Base-by-base conservation (phyloP, 2,888 invertebrate species). In the Blomia tropicalis region DNA sequence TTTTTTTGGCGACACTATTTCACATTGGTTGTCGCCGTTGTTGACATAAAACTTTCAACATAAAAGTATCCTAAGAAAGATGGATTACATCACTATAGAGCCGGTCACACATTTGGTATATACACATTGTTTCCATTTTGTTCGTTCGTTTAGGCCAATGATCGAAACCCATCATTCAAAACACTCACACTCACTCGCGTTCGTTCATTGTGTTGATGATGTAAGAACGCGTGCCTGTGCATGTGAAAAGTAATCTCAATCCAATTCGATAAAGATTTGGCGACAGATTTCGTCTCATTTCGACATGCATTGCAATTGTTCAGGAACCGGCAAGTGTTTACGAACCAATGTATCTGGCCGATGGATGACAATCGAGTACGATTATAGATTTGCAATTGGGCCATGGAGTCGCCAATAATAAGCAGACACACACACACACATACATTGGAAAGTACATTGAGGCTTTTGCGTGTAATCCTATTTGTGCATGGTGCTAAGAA, bases 31-130 rank as follows among this genome's bases (percentile, higher is more conserved):
- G 51, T 47, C 51, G 7, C 36, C n/a, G 51, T n/a, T n/a, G 51
- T 25, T 27, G 51, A 11, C 7, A 11, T 47, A n/a, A 47, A 7
- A 47, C 51, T 47, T 27, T 14, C 7, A n/a, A 11, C 51, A 19
- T 47, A n/a, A n/a, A n/a, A n/a, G 51, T 47, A n/a, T 47, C 51
- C 51, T 47, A 27, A 47, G 51, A 47, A 47, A 47, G 51, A 47
- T 47, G 51, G 51, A 47, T 47, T 47, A 47, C 51, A 47, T 47
- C 23, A 47, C 23, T 27, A 7, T 7, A 19, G 36, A 7, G 7
- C 7, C 7, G 36, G 7, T 36, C 7, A 11, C 36, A 36, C 36
- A 36, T 7, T 36, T 36, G 36, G 7, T 7, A 36, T 7, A 11
- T 36, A 17, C 36, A 36, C 7, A 11, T 36, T 7, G 7, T 17